These are phyloP conservation scores for Muscicapa striata DNA, from an alignment of 2,797 vertebrate genomes.

Conservation along the genomic window DNA sequence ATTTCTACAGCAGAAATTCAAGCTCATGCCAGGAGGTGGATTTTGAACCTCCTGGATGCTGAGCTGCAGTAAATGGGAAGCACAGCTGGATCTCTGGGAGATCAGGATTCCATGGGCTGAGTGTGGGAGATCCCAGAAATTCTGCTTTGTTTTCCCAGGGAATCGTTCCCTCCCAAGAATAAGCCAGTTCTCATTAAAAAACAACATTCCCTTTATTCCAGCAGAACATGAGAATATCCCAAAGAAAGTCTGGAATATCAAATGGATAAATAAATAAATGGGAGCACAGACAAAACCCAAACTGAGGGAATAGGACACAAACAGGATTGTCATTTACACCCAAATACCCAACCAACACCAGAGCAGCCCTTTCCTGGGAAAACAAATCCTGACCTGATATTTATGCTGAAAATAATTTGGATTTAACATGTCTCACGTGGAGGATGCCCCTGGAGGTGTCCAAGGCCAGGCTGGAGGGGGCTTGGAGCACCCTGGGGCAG, in stretches of 20 bases:
- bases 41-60: background rate
- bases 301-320: accelerated
- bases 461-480: background rate
- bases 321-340: background rate
- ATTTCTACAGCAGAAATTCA: background rate
- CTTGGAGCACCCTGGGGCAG: background rate
- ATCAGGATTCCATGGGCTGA: background rate
- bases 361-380: background rate
- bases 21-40: background rate
- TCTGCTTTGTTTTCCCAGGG: background rate
- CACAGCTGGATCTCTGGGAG: background rate
- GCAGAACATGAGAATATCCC: accelerated
- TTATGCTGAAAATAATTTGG: no score
- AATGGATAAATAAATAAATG: background rate
- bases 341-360: background rate
- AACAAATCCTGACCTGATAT: background rate
- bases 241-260: background rate
- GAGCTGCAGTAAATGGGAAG: background rate
- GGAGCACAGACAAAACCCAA: background rate
- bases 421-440: background rate
- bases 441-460: background rate
- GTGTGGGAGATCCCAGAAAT: background rate
- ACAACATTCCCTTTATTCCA: background rate
- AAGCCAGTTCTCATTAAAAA: background rate
- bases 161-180: background rate